Evolutionary conservation across 2,797 vertebrate species (phyloP).

Genomic region (Peromyscus melanophrys): DNA sequence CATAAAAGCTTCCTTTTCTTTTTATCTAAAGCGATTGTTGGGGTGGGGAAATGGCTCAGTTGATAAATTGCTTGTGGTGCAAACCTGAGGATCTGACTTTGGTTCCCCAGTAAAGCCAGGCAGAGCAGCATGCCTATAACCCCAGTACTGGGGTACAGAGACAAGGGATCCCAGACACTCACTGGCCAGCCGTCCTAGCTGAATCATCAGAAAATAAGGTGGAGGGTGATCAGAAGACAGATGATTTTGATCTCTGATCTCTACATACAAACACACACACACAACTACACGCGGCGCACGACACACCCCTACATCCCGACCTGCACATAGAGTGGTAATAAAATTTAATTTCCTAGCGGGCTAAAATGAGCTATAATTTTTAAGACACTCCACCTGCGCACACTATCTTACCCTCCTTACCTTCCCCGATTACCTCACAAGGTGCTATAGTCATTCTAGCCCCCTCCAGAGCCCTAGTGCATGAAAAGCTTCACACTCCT

Average conservation of each 20-base stretch:
- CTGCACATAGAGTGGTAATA: neutral
- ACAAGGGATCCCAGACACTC: too few relatives aligned
- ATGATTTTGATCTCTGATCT: neutral
- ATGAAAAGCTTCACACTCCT: neutral
- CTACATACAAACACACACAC: neutral
- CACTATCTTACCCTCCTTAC: neutral
- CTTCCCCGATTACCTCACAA: neutral
- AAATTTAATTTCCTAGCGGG: neutral
- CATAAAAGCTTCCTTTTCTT: neutral
- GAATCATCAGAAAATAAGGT: neutral
- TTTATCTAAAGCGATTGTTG: neutral
- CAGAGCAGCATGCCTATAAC: neutral
- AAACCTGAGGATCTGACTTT: neutral
- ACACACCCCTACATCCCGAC: neutral
- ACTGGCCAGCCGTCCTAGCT: neutral
- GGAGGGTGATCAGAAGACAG: neutral
- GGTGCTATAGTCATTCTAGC: neutral
- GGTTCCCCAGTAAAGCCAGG: neutral
- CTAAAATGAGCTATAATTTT: conserved; percentile 6
- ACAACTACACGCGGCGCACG: too few relatives aligned
- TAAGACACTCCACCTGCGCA: neutral
- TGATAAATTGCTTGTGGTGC: neutral
- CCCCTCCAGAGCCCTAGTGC: neutral
- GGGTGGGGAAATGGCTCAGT: neutral
- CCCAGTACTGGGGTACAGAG: neutral